Conservation (phyloP, 2,888 invertebrate genomes). For the Macrosoma leucophasiata region DNA sequence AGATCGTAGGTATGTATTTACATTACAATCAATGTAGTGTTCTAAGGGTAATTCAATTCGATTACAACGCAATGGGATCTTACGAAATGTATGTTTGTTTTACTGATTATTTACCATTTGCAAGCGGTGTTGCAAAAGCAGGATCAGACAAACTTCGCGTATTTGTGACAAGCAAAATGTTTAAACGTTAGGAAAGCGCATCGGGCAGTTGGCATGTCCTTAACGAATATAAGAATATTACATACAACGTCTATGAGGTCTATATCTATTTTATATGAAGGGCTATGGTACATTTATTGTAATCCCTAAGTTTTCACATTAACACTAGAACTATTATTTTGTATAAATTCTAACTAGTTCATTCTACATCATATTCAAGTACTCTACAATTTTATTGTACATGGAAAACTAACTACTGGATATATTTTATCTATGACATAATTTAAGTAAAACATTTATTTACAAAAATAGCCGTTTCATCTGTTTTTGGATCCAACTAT, state of each 20-base stretch:
- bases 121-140: conserved; percentile 20
- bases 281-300: conserved; percentile 60
- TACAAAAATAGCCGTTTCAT: conserved; percentile 71
- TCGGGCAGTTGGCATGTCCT: conserved; percentile 36
- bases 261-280: conserved; percentile 47
- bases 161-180: conserved; percentile 24
- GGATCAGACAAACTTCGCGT: conserved; percentile 11
- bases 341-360: conserved; percentile 71
- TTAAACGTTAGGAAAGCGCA: too few species aligned
- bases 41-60: conserved; percentile 5
- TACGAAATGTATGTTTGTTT: too few species aligned
- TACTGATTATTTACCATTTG: too few species aligned
- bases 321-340: conserved; percentile 60
- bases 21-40: conserved; percentile 12
- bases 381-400: conserved; percentile 73
- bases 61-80: too few species aligned
- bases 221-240: conserved; percentile 38
- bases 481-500: conserved; percentile 51
- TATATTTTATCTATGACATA: conserved; percentile 67
- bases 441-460: conserved; percentile 71
- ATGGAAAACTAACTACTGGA: conserved; percentile 71
- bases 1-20: conserved; percentile 24
- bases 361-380: conserved; percentile 59
- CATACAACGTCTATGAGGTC: conserved; percentile 49
- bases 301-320: conserved; percentile 60